Base-by-base conservation (phyloP, 2,797 vertebrate species). In the Rachycentron canadum region DNA sequence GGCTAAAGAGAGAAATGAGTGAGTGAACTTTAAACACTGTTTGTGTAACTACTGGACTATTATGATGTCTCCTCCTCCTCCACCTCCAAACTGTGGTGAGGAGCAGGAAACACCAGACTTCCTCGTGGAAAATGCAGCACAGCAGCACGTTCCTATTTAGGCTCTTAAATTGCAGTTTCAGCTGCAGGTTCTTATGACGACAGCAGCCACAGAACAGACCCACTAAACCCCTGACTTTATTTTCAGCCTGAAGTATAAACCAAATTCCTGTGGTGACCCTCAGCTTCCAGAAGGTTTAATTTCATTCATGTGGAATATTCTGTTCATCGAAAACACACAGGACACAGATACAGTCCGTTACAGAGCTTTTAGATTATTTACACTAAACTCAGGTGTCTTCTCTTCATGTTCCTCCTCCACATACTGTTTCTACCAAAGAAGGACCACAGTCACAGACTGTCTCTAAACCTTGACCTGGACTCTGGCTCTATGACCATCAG, bases 81-180 rank as follows among this genome's bases (percentile, higher is more conserved):
- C 3, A 38, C 57, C 9, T 52, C 58, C 16, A 43, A 68, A 40
- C 90, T 88, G 86, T 16, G 79, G 83, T 5, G 6, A 73, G 71
- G 76, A 43, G 36, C 82, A 84, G 87, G 80, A 87, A 91, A 79
- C 78, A 56, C 63, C 78, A 73, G 69, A 80, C 60, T 88, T 82
- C 72, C 77, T 63, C 28, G n/a, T 88, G 86, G 81, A 86, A 88
- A 91, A 86, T 45, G 0, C 49, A 11, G 53, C 64, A 47, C 13
- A 61, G n/a, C 30, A 47, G 34, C 58, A 16, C 13, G 14, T 75
- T 81, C 89, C 76, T 90, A 85, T 88, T 90, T 91, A 76, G 47
- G 86, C 4, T 23, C 73, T 78, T 75, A 90, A 91, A 88, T 68
- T 77, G 58, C 34, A 78, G 32, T 63, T 81, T 73, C 10, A 40